Conservation (phyloP, 2,888 invertebrate species). For the Pollenia labialis region DNA sequence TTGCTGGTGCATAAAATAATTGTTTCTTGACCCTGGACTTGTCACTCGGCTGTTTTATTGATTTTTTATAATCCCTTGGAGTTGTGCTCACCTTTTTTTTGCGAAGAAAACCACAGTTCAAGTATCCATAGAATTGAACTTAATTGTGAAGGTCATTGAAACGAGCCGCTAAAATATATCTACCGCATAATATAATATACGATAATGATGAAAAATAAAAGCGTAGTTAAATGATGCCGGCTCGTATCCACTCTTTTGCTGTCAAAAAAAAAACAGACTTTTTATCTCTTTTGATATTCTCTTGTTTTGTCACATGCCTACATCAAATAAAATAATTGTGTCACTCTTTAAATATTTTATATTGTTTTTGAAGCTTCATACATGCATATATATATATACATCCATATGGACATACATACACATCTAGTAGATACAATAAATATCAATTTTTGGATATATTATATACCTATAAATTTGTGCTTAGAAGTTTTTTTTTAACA, state of each 20-base stretch:
- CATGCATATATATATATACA: background rate
- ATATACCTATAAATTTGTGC: no score
- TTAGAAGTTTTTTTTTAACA: no score
- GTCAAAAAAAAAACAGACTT: background rate
- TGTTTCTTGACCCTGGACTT: slow-evolving; percentile 40
- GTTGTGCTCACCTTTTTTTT: background rate
- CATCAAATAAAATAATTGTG: no score
- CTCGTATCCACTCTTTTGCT: background rate
- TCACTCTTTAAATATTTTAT: no score
- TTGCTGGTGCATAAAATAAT: background rate
- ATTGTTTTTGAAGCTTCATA: background rate
- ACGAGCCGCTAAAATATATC: slow-evolving; percentile 1
- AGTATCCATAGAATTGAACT: slow-evolving; percentile 26
- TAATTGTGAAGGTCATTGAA: slow-evolving; percentile 45
- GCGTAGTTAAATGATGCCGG: slow-evolving; percentile 10
- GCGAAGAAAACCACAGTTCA: background rate
- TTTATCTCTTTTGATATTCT: background rate
- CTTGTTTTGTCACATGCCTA: background rate
- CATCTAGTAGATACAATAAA: no score
- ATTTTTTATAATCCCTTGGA: slow-evolving; percentile 44
- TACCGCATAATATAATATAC: background rate
- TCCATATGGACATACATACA: background rate
- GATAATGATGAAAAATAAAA: background rate
- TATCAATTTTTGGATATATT: no score
- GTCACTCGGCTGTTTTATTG: slow-evolving; percentile 56